Percentiles rank a stretch among this genome's conserved stretches.
phyloP scores from a whole-genome alignment of 2,888 invertebrate genomes.

The Drosophila tripunctata region DNA sequence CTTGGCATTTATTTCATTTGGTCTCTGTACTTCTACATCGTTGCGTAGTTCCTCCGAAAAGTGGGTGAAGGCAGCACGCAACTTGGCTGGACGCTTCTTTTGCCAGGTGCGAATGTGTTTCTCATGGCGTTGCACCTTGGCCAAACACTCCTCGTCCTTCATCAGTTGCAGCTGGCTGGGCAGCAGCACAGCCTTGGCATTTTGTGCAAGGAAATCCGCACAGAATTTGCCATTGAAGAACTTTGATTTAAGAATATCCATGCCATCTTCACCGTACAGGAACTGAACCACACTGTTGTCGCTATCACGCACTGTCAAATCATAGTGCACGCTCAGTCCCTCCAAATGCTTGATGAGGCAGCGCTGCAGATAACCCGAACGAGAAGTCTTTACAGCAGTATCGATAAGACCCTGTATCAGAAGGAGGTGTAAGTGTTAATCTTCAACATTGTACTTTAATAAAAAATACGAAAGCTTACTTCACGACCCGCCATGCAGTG shows the following conservation, averaged over 20 bases:
- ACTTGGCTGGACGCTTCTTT: constrained; percentile 85
- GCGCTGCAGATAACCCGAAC: constrained; percentile 98
- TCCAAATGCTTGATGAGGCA: constrained; percentile 99
- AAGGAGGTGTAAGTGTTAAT: too few species aligned
- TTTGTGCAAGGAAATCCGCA: constrained; percentile 92
- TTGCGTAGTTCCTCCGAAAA: constrained; percentile 86
- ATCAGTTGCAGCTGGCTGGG: constrained; percentile 86
- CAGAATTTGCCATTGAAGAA: constrained; percentile 90
- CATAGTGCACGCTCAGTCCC: constrained; percentile 96
- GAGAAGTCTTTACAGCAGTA: constrained; percentile 99
- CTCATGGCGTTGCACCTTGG: constrained; percentile 85
- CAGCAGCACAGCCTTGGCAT: constrained; percentile 88
- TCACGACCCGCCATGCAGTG: constrained; percentile 99
- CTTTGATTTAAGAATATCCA: constrained; percentile 94
- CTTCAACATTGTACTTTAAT: background rate
- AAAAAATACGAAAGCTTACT: constrained; percentile 84
- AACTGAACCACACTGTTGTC: constrained; percentile 97
- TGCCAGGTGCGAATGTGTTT: constrained; percentile 88
- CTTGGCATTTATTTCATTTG: constrained; percentile 84
- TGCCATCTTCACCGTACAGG: constrained; percentile 96
- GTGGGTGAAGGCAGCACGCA: constrained; percentile 86
- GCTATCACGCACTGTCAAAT: constrained; percentile 97
- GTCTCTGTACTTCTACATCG: constrained; percentile 84
- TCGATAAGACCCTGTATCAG: constrained; percentile 94
- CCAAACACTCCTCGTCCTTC: constrained; percentile 86